These are phyloP conservation scores for Melieria picta DNA, from an alignment of 2,888 invertebrate species.

Conservation along the genomic window DNA sequence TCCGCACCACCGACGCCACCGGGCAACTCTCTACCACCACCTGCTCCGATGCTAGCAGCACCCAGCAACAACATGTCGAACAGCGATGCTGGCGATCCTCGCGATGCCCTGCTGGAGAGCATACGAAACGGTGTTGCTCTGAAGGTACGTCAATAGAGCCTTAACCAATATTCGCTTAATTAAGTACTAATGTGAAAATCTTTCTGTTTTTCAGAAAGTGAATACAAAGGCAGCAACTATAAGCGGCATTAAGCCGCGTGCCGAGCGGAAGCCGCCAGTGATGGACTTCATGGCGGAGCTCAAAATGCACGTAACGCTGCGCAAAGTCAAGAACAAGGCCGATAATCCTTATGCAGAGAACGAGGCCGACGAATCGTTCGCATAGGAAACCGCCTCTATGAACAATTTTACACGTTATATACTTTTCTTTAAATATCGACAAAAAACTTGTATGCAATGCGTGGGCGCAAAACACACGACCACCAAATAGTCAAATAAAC, in stretches of 20 bases:
- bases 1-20: constrained; percentile 5
- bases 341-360: constrained; percentile 52
- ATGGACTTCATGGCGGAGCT: constrained; percentile 54
- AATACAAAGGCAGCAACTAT: constrained; percentile 55
- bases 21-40: background rate
- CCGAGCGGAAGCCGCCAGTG: constrained; percentile 50
- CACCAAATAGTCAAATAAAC: too few relatives aligned
- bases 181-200: too few relatives aligned
- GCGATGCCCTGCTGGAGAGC: constrained; percentile 55
- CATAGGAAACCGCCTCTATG: constrained; percentile 29
- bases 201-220: constrained; percentile 51
- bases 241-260: constrained; percentile 51
- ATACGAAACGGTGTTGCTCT: constrained; percentile 54
- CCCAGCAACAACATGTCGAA: background rate
- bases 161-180: background rate
- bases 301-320: constrained; percentile 52
- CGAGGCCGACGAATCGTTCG: constrained; percentile 52
- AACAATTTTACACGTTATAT: too few relatives aligned
- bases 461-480: too few relatives aligned
- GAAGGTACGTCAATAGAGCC: constrained; percentile 48
- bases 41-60: background rate
- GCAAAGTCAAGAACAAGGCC: constrained; percentile 49
- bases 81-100: constrained; percentile 40
- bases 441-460: too few relatives aligned
- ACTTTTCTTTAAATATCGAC: too few relatives aligned